phyloP scores from a whole-genome alignment of 2,888 invertebrate species.

The Cheiracanthium punctorium region DNA sequence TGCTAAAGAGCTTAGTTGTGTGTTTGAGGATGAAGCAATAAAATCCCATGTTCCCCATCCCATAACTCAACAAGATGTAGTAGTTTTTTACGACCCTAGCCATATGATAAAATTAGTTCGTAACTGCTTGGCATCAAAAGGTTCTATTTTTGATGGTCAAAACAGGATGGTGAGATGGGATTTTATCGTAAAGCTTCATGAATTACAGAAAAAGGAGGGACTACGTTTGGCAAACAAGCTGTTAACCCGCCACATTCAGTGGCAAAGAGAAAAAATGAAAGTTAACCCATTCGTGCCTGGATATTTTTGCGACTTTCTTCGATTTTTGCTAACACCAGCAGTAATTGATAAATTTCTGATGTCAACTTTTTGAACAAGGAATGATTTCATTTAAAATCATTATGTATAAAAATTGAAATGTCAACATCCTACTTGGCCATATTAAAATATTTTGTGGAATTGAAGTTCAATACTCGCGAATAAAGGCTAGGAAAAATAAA shows the following conservation, averaged over 20 bases:
- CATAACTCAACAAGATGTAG: neutral
- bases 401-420: too few species aligned
- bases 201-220: slow-evolving; percentile 26
- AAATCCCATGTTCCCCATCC: neutral
- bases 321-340: too few species aligned
- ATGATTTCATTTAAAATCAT: too few species aligned
- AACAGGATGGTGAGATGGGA: neutral
- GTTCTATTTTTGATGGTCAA: neutral
- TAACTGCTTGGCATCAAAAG: slow-evolving; percentile 8
- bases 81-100: neutral
- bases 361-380: too few species aligned
- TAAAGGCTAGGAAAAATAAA: too few species aligned
- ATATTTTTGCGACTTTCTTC: too few species aligned
- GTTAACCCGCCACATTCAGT: neutral
- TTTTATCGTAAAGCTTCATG: neutral
- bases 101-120: slow-evolving; percentile 38
- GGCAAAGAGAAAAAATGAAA: slow-evolving; percentile 26
- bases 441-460: too few species aligned
- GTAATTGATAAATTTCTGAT: too few species aligned
- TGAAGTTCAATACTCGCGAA: too few species aligned
- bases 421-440: too few species aligned
- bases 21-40: neutral
- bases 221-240: slow-evolving; percentile 20
- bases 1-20: slow-evolving; percentile 14
- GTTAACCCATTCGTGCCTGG: too few species aligned